Conservation (phyloP, 2,888 invertebrate species). For the Erpobdella octoculata region DNA sequence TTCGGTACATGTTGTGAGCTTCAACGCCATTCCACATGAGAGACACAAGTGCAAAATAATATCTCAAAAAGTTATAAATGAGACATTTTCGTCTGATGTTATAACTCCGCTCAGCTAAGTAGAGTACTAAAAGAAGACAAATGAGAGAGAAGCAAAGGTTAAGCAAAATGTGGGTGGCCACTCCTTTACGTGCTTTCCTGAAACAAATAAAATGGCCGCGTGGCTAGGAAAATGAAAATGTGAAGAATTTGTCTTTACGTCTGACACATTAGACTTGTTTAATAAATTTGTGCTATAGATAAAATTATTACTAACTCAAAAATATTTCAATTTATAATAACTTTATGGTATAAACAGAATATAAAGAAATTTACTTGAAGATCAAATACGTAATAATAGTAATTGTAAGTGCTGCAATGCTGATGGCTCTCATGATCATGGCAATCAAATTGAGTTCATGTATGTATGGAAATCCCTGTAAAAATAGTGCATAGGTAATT, state of each 20-base stretch:
- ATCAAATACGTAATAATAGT: constrained; percentile 24
- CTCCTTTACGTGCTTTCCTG: constrained; percentile 29
- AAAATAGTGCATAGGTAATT: too few species aligned
- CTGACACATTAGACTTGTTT: too few species aligned
- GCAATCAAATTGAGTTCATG: constrained; percentile 9
- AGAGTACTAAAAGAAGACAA: constrained; percentile 27
- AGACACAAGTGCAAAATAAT: constrained; percentile 33
- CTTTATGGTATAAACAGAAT: too few species aligned
- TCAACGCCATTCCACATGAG: constrained; percentile 35
- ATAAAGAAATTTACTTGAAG: constrained; percentile 20
- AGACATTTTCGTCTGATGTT: constrained; percentile 21
- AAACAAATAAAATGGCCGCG: too few species aligned
- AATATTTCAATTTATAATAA: background rate
- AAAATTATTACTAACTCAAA: background rate
- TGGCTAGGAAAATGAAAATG: too few species aligned
- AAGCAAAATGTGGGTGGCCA: constrained; percentile 28
- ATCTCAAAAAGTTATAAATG: constrained; percentile 28
- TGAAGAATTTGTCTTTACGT: too few species aligned
- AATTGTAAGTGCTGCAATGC: constrained; percentile 20
- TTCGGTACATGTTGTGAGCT: constrained; percentile 34
- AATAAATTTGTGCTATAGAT: too few species aligned
- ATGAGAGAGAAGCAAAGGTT: constrained; percentile 31
- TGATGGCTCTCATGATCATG: constrained; percentile 15
- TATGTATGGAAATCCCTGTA: constrained; percentile 31
- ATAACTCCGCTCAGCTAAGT: constrained; percentile 24